Base-by-base conservation (phyloP, 2,797 vertebrate genomes). In the Apogon talboti region DNA sequence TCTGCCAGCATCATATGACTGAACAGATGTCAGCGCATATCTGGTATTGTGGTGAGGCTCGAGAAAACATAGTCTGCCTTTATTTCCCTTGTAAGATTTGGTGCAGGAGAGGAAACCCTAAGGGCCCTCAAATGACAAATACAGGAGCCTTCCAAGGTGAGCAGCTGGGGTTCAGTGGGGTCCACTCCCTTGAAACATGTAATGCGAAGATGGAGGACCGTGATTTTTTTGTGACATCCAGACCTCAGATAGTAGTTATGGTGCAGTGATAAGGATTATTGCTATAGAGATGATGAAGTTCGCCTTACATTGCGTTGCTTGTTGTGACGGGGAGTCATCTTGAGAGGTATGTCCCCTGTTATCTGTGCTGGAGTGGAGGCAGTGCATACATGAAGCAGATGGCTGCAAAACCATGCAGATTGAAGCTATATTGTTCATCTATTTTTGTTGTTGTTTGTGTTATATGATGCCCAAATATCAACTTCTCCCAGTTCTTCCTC, bases 91-190 rank as follows among this genome's bases (percentile, higher is more conserved):
- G 16, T 13, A 41, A 49, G 14, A 48, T 60, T 41, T 3, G 2
- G 11, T n/a, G n/a, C 41, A 21, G 19, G 19, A 21, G 19, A 21
- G 19, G 19, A 47, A 66, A 56, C 35, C n/a, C 4, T n/a, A 33
- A 61, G 16, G 7, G 28, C 19, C 12, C 37, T 51, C 51, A 60
- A 40, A 51, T 53, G 65, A 51, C 18, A 0, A 4, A 43, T 1
- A 16, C 16, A 35, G 38, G 8, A 47, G 13, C 43, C 52, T 53
- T 14, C 50, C 33, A 11, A 3, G 41, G 10, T 1, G 41, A 56
- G 28, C 68, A 57, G 61, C 64, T 79, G 66, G 12, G 12, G n/a
- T 68, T 52, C 1, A 44, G n/a, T 33, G 62, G 10, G 44, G 21
- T 44, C 9, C 41, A 55, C 15, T 49, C 11, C 40, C 16, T 24